A percentile compares a stretch with the other conserved stretches of the same genome.
Evolutionary conservation across 2,113 vertebrate species (phyloP).

Genomic region (Numida meleagris): DNA sequence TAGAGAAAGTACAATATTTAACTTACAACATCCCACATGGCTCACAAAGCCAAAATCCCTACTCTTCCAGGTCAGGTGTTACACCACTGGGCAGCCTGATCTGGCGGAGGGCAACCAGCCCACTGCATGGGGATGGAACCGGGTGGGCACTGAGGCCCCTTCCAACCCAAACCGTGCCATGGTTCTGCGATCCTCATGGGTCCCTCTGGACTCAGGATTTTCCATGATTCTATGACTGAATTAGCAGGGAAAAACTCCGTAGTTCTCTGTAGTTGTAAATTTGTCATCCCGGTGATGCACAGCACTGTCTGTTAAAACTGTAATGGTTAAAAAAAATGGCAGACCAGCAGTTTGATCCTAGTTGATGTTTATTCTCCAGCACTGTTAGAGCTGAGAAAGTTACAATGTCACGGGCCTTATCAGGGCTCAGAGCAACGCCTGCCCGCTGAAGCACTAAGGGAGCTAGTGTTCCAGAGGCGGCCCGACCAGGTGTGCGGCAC

Average conservation of each 20-base stretch:
- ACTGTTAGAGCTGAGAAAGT: rapidly evolving
- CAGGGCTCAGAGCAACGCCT: rapidly evolving
- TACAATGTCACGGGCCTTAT: not conserved
- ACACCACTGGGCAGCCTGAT: not conserved
- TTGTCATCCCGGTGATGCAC: not conserved
- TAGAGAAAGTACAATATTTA: not conserved
- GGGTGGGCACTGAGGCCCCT: not conserved
- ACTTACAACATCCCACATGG: not conserved
- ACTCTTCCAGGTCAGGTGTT: not conserved
- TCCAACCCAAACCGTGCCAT: not conserved
- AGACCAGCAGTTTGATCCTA: no score
- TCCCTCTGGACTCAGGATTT: not conserved
- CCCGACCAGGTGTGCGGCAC: rapidly evolving
- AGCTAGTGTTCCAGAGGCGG: not conserved
- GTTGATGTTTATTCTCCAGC: not conserved
- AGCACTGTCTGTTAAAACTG: not conserved
- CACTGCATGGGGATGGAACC: no score
- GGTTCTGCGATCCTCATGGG: not conserved
- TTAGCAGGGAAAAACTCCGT: not conserved
- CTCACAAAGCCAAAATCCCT: not conserved
- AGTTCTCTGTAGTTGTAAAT: not conserved
- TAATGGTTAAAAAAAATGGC: not conserved
- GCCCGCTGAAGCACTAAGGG: not conserved
- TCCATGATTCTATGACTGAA: not conserved
- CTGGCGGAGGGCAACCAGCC: not conserved